These are phyloP conservation scores for Platysternon megacephalum DNA, from an alignment of 2,113 vertebrate species.

Conservation along the genomic window DNA sequence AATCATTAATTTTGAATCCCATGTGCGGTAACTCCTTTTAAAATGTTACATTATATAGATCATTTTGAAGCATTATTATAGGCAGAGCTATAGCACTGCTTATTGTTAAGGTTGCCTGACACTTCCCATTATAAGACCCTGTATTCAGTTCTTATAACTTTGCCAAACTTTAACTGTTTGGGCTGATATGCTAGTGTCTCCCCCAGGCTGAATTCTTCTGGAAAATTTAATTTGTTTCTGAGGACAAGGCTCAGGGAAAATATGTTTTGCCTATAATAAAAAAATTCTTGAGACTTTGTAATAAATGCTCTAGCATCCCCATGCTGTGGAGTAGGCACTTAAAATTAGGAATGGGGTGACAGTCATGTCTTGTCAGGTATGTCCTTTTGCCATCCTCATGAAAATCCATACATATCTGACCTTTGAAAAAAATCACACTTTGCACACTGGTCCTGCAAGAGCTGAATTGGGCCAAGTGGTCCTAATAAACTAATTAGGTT, in stretches of 20 bases:
- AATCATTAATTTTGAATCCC: neutral
- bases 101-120: neutral
- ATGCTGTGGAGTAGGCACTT: neutral
- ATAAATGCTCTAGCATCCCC: rapidly evolving
- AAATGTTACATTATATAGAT: neutral
- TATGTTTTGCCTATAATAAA: neutral
- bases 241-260: neutral
- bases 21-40: neutral
- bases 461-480: too few species aligned
- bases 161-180: neutral
- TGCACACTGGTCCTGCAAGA: too few species aligned
- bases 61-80: neutral
- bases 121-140: neutral
- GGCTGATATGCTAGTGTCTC: neutral
- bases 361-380: neutral
- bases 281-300: neutral
- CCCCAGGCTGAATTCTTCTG: neutral
- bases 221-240: neutral
- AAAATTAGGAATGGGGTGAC: neutral
- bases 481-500: too few species aligned
- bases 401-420: neutral
- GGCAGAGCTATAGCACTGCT: neutral
- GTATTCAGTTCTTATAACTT: neutral
- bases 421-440: too few species aligned
- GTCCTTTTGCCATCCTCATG: neutral